Evolutionary conservation across 2,113 vertebrate species (phyloP).

Genomic region (Ptilonorhynchus violaceus): DNA sequence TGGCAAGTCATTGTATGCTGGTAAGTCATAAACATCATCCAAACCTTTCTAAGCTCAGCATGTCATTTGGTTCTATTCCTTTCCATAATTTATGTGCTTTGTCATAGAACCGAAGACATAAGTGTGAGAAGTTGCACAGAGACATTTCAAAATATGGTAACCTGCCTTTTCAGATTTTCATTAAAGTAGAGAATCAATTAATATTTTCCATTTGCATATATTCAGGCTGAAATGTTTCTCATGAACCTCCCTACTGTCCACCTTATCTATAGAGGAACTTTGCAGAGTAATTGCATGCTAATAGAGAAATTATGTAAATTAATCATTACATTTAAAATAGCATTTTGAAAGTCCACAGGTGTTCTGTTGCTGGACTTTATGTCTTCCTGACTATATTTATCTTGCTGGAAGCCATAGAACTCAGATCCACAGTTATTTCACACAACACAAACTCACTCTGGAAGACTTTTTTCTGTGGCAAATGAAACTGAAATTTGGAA

Average conservation of each 20-base stretch:
- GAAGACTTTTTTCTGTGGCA: background rate
- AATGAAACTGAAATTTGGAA: background rate
- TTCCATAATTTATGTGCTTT: background rate
- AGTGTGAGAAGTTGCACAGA: background rate
- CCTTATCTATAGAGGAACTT: background rate
- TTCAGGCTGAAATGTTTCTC: background rate
- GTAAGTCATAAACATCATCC: background rate
- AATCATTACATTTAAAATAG: background rate
- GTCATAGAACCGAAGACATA: background rate
- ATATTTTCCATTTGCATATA: background rate
- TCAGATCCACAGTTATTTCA: background rate
- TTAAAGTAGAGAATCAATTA: background rate
- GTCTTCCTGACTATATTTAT: background rate
- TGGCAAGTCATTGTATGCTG: background rate
- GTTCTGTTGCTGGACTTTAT: background rate
- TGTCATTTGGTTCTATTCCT: background rate
- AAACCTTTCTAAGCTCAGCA: background rate
- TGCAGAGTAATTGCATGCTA: background rate
- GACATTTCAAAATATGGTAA: background rate
- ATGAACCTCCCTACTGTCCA: background rate
- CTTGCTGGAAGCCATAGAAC: background rate
- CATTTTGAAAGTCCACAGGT: background rate
- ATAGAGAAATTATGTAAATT: background rate
- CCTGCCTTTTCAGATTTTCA: background rate
- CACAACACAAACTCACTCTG: background rate